Conservation (phyloP, 2,113 vertebrate species). For the Crotalus helleri region DNA sequence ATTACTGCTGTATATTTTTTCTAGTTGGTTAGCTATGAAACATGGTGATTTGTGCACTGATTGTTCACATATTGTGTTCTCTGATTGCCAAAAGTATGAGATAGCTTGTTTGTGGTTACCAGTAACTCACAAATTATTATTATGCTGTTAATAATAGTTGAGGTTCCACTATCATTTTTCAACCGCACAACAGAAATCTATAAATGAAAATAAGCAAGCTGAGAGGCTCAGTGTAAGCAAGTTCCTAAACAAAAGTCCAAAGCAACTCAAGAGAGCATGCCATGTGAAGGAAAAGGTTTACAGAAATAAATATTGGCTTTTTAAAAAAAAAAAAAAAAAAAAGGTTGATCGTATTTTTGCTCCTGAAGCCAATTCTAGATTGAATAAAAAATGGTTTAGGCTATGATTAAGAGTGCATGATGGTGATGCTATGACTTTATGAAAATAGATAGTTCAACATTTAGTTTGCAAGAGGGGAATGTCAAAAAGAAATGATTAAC, state of each 20-base stretch:
- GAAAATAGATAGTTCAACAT: background rate
- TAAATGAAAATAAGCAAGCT: background rate
- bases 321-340: background rate
- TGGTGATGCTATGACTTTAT: background rate
- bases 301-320: background rate
- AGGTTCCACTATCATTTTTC: background rate
- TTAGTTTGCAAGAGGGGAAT: background rate
- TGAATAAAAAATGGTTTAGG: background rate
- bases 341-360: background rate
- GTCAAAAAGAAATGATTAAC: background rate
- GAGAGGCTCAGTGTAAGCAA: background rate
- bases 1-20: background rate
- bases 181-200: background rate
- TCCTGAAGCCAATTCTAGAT: background rate
- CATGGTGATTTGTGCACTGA: background rate
- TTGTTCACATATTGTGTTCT: background rate
- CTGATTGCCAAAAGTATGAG: background rate
- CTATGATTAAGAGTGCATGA: background rate
- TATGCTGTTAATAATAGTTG: background rate
- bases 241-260: background rate
- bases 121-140: background rate
- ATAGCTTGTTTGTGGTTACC: background rate
- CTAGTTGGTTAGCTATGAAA: background rate
- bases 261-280: background rate
- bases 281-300: background rate